Evolutionary conservation across 2,888 invertebrate species (phyloP).

Genomic region (Sphaeridia pumilis): DNA sequence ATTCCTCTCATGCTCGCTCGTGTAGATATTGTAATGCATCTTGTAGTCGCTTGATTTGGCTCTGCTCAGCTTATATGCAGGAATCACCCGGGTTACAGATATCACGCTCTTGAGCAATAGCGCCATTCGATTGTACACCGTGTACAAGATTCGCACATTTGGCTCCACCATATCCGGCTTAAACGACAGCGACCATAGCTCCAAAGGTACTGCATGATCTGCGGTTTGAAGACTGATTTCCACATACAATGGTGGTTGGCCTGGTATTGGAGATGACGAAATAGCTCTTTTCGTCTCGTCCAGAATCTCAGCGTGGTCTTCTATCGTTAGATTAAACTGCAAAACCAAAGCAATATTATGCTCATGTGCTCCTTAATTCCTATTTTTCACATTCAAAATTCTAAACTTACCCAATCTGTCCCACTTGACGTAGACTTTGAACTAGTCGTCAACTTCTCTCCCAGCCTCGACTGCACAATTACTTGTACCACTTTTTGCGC

Average conservation of each 20-base stretch:
- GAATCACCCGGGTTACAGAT: conserved; percentile 77
- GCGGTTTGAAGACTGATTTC: conserved; percentile 77
- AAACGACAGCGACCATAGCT: conserved; percentile 67
- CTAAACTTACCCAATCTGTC: conserved; percentile 62
- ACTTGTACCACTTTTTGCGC: conserved; percentile 79
- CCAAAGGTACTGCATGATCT: conserved; percentile 75
- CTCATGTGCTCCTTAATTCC: too few species aligned
- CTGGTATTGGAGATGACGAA: conserved; percentile 48
- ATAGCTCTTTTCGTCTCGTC: conserved; percentile 65
- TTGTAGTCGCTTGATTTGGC: conserved; percentile 75
- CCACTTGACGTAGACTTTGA: conserved; percentile 66
- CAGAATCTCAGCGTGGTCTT: conserved; percentile 69
- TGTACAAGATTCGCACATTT: conserved; percentile 53
- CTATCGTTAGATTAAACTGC: conserved; percentile 82
- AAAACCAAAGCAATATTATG: too few species aligned
- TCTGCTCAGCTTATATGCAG: conserved; percentile 84
- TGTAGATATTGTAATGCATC: conserved; percentile 69
- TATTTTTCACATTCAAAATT: background rate
- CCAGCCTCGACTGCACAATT: conserved; percentile 81
- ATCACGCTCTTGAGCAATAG: conserved; percentile 79
- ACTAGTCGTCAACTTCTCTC: conserved; percentile 68
- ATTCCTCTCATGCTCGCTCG: conserved; percentile 24
- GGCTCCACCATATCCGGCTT: conserved; percentile 37
- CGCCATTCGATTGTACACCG: conserved; percentile 85
- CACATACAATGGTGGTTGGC: conserved; percentile 61